These are phyloP conservation scores for Andrena fulva DNA, from an alignment of 2,888 invertebrate genomes.

Conservation along the genomic window DNA sequence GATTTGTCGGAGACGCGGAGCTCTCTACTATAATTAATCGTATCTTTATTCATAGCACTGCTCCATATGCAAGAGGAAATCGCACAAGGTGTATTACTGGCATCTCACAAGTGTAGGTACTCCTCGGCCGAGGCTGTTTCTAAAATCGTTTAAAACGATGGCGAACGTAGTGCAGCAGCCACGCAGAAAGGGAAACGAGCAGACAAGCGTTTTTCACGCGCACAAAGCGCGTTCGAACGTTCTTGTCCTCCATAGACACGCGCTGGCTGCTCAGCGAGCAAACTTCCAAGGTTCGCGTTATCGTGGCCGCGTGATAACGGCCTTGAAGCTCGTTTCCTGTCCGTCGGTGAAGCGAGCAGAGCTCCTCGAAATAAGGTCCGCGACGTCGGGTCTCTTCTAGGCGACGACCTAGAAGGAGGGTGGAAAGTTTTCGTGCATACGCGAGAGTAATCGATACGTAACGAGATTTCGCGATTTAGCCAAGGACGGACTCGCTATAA, in stretches of 20 bases:
- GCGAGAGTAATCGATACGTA: constrained; percentile 23
- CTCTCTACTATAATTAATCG: background rate
- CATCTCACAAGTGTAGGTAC: too few relatives aligned
- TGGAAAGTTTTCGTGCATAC: constrained; percentile 12
- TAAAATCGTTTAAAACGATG: too few relatives aligned
- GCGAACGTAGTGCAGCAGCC: too few relatives aligned
- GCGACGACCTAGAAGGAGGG: too few relatives aligned
- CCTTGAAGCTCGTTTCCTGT: constrained; percentile 38
- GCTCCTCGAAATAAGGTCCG: constrained; percentile 13
- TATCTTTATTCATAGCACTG: too few relatives aligned
- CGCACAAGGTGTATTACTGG: too few relatives aligned
- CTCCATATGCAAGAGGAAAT: too few relatives aligned
- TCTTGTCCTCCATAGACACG: background rate
- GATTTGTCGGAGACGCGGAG: background rate
- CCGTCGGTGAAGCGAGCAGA: background rate
- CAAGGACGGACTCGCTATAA: constrained; percentile 29
- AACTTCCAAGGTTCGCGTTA: constrained; percentile 50
- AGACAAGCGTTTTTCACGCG: background rate
- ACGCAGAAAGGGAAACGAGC: background rate
- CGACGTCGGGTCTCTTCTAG: background rate
- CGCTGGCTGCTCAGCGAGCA: background rate
- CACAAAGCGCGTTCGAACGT: constrained; percentile 4
- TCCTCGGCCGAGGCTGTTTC: too few relatives aligned
- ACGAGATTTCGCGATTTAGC: constrained; percentile 31
- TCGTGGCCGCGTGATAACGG: constrained; percentile 36